Evolutionary conservation across 2,113 vertebrate species (phyloP).

Genomic region (Rutilus rutilus): DNA sequence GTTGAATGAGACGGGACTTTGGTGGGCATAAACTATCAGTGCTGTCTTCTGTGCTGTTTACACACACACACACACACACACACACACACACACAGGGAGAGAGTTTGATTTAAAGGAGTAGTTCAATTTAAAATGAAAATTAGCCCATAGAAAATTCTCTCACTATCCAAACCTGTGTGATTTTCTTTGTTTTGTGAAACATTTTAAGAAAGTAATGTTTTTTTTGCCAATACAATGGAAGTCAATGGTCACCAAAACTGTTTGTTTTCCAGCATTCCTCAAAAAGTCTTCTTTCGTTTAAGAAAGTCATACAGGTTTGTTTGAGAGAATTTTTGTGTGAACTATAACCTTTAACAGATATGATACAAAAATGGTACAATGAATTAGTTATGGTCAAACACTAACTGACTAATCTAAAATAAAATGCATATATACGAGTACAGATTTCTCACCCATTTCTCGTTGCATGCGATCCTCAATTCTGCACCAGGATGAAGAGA

Average conservation of each 20-base stretch:
- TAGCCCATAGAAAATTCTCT: not conserved
- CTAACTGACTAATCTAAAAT: not conserved
- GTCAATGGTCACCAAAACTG: not conserved
- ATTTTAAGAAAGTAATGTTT: not conserved
- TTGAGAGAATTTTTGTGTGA: not conserved
- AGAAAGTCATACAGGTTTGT: not conserved
- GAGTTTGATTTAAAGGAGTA: too few species aligned
- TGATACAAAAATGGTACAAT: not conserved
- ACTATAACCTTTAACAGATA: not conserved
- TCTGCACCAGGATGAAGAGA: not conserved
- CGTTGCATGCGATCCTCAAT: not conserved
- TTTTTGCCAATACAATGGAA: not conserved
- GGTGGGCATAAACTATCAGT: constrained; percentile 73
- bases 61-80: too few species aligned
- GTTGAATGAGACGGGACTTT: constrained; percentile 80
- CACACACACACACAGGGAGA: too few species aligned
- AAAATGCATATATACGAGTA: not conserved
- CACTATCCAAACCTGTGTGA: not conserved
- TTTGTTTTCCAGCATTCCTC: not conserved
- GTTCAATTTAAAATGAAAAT: too few species aligned
- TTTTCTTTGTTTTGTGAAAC: not conserved
- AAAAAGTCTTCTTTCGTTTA: not conserved
- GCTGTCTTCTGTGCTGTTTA: constrained; percentile 62
- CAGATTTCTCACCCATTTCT: not conserved
- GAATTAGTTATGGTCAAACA: not conserved